Base-by-base conservation (phyloP, 2,113 vertebrate genomes). In the Petromus typicus region DNA sequence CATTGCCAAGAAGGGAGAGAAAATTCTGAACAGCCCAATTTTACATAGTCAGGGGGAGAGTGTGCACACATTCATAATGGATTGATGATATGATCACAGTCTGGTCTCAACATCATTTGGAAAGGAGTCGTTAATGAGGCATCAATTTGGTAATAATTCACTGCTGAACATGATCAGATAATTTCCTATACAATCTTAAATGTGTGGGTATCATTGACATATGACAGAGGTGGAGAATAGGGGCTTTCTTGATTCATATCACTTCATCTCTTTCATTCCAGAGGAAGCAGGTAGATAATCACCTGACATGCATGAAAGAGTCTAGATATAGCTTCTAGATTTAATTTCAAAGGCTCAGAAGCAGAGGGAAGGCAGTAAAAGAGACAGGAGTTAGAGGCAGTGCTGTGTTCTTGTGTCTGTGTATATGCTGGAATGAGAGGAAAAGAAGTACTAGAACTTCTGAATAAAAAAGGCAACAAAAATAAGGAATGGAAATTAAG, bases 331-430 rank as follows among this genome's bases (percentile, higher is more conserved):
- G 48, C 67, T 81, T 87, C 48, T n/a, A 54, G 56, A 54, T 69
- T 87, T 92, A 78, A 84, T 93, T 93, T 89, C 66, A 90, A 95
- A 81, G 80, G 57, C 45, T 81, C 40, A 81, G 57, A 86, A 90
- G 27, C 40, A 67, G 59, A 93, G n/a, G 5, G 23, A 37, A 94
- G 37, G 51, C 8, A 76, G 30, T 48, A 87, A 73, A 40, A 57
- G 45, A 80, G 37, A 40, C 0, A 91, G 43, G 57, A 61, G 51
- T 81, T 30, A 92, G 51, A 87, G 89, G 30, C 54, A 93, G 56
- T 20, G 63, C 67, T 59, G 59, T 76, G 8, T 87, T 89, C 76
- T 32, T 71, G 51, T 11, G 23, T 90, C 80, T 95, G 54, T 73
- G 45, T 93, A 17, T 80, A 48, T 87, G 92, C n/a, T 67, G 83